phyloP scores from a whole-genome alignment of 2,888 invertebrate genomes.

The Strigamia crassipes region DNA sequence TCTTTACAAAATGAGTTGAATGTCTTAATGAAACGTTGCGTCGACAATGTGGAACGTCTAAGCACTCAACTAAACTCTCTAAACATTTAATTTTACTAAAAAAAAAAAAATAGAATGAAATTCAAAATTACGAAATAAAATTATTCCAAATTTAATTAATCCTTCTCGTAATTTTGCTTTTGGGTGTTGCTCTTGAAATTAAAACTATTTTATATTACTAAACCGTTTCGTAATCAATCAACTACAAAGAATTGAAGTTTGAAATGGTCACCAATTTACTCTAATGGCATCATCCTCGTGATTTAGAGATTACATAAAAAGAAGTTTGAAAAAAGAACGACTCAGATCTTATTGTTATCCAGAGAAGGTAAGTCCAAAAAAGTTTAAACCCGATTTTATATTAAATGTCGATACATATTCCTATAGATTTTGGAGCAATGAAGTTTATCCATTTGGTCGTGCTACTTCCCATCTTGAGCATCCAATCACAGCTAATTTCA shows the following conservation, averaged over 20 bases:
- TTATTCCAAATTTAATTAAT: too few relatives aligned
- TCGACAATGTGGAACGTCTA: too few relatives aligned
- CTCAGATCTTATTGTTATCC: neutral
- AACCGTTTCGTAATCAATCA: neutral
- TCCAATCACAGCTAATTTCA: neutral
- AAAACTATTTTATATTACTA: too few relatives aligned
- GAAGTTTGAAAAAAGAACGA: slow-evolving; percentile 2
- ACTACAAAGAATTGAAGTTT: neutral
- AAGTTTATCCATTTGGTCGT: neutral
- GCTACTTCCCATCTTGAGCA: neutral
- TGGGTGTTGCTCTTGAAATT: too few relatives aligned
- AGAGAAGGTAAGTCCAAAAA: neutral
- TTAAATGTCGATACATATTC: neutral
- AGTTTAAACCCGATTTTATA: neutral
- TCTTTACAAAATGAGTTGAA: too few relatives aligned
- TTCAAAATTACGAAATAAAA: too few relatives aligned
- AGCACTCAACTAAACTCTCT: too few relatives aligned
- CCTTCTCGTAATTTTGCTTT: too few relatives aligned
- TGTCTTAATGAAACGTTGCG: too few relatives aligned
- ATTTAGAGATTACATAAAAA: neutral
- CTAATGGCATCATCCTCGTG: neutral
- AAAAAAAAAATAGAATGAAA: too few relatives aligned
- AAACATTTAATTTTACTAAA: too few relatives aligned
- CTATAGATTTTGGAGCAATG: neutral
- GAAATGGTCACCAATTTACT: neutral